These are phyloP conservation scores for Podargus strigoides DNA, from an alignment of 2,797 vertebrate genomes.

Conservation along the genomic window DNA sequence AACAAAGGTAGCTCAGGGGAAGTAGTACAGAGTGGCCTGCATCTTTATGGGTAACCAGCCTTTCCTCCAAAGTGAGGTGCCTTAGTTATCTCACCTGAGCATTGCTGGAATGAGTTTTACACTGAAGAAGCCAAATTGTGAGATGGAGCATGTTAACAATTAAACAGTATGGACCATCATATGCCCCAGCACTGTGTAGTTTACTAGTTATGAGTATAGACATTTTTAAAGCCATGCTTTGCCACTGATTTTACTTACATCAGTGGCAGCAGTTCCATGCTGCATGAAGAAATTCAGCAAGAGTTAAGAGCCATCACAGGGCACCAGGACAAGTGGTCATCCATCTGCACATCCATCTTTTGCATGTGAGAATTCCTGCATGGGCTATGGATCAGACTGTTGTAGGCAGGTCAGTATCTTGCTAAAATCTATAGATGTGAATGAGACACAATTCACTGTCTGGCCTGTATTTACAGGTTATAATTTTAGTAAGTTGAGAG, in stretches of 20 bases:
- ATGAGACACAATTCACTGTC: background rate
- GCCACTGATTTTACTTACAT: background rate
- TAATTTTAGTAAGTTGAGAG: background rate
- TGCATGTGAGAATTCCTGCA: background rate
- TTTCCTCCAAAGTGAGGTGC: background rate
- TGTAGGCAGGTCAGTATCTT: background rate
- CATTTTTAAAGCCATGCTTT: background rate
- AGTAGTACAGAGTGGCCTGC: background rate
- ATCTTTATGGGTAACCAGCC: background rate
- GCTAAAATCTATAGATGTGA: background rate
- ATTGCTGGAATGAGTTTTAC: background rate
- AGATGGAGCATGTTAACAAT: background rate
- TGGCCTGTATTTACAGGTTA: background rate
- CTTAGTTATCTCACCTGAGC: background rate
- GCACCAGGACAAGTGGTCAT: background rate
- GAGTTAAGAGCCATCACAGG: background rate
- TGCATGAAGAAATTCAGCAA: background rate
- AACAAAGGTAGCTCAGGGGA: background rate
- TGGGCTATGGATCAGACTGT: background rate
- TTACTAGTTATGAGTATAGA: background rate
- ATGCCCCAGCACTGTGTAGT: background rate
- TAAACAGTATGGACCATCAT: accelerated
- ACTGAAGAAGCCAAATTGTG: background rate
- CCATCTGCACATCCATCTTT: background rate
- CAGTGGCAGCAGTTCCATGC: background rate